Evolutionary conservation across 2,797 vertebrate genomes (phyloP), one percentile per base, ranked within the genome.

Genomic region (Tragopan temminckii): DNA sequence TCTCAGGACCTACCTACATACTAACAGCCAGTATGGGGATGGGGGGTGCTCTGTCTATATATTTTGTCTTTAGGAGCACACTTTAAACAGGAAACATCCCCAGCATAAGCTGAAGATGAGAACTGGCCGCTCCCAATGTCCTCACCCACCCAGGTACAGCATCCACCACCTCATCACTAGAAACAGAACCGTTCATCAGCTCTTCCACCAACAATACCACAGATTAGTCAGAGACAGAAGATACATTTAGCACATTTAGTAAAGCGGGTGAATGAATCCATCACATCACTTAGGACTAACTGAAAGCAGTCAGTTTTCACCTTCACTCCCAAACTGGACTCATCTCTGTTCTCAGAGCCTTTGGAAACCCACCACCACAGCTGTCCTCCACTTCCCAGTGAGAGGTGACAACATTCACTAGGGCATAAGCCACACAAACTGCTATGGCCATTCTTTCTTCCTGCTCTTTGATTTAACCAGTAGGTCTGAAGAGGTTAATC

Each of bases 401-500:
- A 64, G 16, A 57, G 8, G 53, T 1, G 4, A 35, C 24, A 53
- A 21, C 31, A n/a, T 27, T 15, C 35, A 2, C 19, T 1, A 18
- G 7, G 52, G 24, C 0, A 21, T 0, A 5, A 83, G 40, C 63
- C 29, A 24, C 24, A 20, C 36, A 27, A 43, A 31, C 33, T 36
- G 10, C 24, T 52, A 27, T 0, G 2, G 69, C 9, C 43, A 2
- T 6, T 71, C n/a, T 31, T 68, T 19, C 21, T 50, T 63, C 8
- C 5, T 5, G 0, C 2, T 18, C 69, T 40, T 10, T n/a, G 46
- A 53, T 69, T 90, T 80, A 18, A 1, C 67, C 7, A 58, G 57
- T 53, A 35, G 5, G 84, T 24, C 78, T 4, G 9, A 95, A 95
- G 62, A 90, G 85, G 86, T 97, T 96, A 92, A 88, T 50, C 90